Base-by-base conservation (phyloP, 2,113 vertebrate genomes). In the Ageneiosus marmoratus region DNA sequence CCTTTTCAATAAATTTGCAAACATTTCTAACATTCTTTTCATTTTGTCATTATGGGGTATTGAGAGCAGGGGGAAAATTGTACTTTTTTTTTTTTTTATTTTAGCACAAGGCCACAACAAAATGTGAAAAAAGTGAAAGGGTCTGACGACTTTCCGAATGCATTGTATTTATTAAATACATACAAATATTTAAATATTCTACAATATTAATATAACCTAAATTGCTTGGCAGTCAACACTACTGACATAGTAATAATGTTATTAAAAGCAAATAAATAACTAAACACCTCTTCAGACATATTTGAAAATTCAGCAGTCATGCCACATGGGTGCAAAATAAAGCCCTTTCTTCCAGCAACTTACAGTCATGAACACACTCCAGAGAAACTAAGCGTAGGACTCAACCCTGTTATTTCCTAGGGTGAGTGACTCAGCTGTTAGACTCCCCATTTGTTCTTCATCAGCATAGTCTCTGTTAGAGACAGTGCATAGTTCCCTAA, bases 361-460 rank as follows among this genome's bases (percentile, higher is more conserved):
- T 32, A 44, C 2, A 41, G 22, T 56, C 20, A 77, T 60, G 34
- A n/a, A 44, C 24, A 44, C 76, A 44, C 76, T 27, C 20, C 16
- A 65, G 44, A 32, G 27, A 79, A 48, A 7, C 77, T 44, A 32
- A 80, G 12, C 60, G 48, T 27, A 51, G 32, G 48, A 65, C 32
- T 53, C 22, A 80, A 51, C 32, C 20, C 62, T 53, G 62, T 53
- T 80, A 53, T 50, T 67, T 65, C 62, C 63, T 80, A 48, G 46
- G 48, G 62, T 67, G 29, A 80, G 62, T 51, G 48, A 67, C 63
- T 53, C 62, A 80, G 48, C 60, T 58, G 51, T 58, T 58, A 60
- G 50, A 58, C 51, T 56, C n/a, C 41, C 53, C 67, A 80, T 51
- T 58, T 81, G 50, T 81, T 81, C 37, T 51, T 44, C 51, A 41